Evolutionary conservation across 2,888 invertebrate species (phyloP).

Genomic region (Chrysopilus asiliformis): DNA sequence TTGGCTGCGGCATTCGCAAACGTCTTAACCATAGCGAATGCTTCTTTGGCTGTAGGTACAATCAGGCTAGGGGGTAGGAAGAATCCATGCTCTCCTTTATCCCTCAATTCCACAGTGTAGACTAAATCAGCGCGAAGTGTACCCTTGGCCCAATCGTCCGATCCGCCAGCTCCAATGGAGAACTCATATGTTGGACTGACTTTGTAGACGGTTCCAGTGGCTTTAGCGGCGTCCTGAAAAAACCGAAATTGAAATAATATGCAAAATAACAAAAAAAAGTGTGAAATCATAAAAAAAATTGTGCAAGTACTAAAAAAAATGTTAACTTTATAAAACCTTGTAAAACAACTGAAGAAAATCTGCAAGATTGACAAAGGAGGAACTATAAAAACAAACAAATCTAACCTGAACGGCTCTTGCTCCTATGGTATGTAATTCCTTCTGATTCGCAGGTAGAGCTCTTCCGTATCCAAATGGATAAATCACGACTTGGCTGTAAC

Average conservation of each 20-base stretch:
- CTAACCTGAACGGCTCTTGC: conserved; percentile 51
- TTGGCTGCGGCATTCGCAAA: too few relatives aligned
- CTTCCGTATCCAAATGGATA: conserved; percentile 79
- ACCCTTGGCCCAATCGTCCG: neutral
- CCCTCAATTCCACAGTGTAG: neutral
- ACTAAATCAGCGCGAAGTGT: neutral
- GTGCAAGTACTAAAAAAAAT: too few relatives aligned
- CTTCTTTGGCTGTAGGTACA: neutral
- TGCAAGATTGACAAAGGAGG: too few relatives aligned
- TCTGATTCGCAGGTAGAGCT: conserved; percentile 53
- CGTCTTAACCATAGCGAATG: neutral
- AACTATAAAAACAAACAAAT: too few relatives aligned
- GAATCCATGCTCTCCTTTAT: neutral
- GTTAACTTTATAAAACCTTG: too few relatives aligned
- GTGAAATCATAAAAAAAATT: too few relatives aligned
- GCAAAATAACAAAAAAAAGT: too few relatives aligned
- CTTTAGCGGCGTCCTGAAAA: neutral
- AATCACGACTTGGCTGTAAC: conserved; percentile 72
- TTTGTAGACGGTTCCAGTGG: neutral
- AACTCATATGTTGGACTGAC: neutral
- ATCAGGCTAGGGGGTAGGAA: neutral
- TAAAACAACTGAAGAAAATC: too few relatives aligned
- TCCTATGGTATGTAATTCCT: conserved; percentile 56
- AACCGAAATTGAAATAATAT: too few relatives aligned
- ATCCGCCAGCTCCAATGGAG: neutral